These are phyloP conservation scores for Sinonovacula constricta DNA, from an alignment of 1,140 invertebrate species.

Conservation along the genomic window DNA sequence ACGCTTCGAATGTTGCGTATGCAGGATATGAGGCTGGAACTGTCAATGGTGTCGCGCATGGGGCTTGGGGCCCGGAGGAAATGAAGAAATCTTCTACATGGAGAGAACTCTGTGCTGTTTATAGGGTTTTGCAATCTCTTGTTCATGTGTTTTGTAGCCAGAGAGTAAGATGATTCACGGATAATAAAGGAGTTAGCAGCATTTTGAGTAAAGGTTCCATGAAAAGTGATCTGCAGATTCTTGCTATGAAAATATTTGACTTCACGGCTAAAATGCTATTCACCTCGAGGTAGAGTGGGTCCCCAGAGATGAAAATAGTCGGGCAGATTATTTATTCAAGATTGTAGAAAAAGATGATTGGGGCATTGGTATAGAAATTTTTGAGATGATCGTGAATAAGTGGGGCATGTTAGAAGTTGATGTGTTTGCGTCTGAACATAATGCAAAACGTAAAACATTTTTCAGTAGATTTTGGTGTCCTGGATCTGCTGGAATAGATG, in stretches of 20 bases:
- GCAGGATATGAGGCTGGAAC: slow-evolving; percentile 28
- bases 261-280: background rate
- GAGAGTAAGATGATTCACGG: background rate
- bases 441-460: background rate
- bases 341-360: slow-evolving; percentile 35
- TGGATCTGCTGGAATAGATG: slow-evolving; percentile 1
- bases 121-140: background rate
- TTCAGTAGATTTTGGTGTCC: slow-evolving; percentile 30
- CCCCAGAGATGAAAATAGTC: background rate
- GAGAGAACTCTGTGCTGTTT: slow-evolving; percentile 23
- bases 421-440: slow-evolving; percentile 8
- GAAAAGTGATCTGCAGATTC: background rate
- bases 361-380: slow-evolving; percentile 1
- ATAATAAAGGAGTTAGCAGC: background rate
- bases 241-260: background rate
- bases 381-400: background rate
- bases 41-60: slow-evolving; percentile 9
- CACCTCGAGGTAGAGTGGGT: slow-evolving; percentile 5
- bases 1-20: background rate
- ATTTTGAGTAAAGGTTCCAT: background rate
- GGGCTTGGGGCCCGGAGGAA: slow-evolving; percentile 8
- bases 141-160: background rate
- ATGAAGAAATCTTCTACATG: slow-evolving; percentile 15
- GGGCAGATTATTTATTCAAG: slow-evolving; percentile 14
- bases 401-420: slow-evolving; percentile 23